Base-by-base conservation (phyloP, 1,140 invertebrate genomes). In the Zaprionus davidi region DNA sequence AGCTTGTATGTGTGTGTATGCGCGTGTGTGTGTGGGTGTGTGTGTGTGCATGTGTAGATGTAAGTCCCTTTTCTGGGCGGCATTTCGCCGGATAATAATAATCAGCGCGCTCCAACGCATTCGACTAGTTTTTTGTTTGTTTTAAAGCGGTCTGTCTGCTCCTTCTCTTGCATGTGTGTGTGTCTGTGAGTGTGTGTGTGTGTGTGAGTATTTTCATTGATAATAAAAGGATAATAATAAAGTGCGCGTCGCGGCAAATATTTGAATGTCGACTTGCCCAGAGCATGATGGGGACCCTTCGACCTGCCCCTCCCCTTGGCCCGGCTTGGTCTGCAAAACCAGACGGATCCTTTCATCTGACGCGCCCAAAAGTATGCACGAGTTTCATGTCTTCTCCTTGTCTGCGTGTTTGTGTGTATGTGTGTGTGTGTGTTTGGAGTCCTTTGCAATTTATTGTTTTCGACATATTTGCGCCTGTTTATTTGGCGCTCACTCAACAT, bases 181-280 rank as follows among this genome's bases (percentile, higher is more conserved):
- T 56, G 72, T 68, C 22, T 24, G 15, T 67, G 34, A 51, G 26
- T 66, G n/a, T 31, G 28, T 15, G 34, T 55, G 28, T 56, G 46
- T 60, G 63, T 58, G 28, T 53, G 64, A 65, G 72, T 85, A 63
- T 83, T 87, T 87, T 78, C 83, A 87, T 87, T 88, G 84, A 88
- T 88, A 87, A 88, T 87, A 87, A 87, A 87, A 88, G 84, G 78
- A 88, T 88, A 88, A 87, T 84, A 84, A 84, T 88, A 88, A 76
- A 87, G 81, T 78, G 79, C 80, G 80, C 81, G 80, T 71, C 84
- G 83, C 81, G 83, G 84, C 80, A 81, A 88, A 87, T 83, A 78
- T 88, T 88, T 81, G 70, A 46, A 44, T 79, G 68, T 44, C 44
- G 36, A 26, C n/a, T 70, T 63, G 67, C 58, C 67, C 59, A 55